Base-by-base conservation (phyloP, 2,113 vertebrate species). In the Himantopus leucocephalus region DNA sequence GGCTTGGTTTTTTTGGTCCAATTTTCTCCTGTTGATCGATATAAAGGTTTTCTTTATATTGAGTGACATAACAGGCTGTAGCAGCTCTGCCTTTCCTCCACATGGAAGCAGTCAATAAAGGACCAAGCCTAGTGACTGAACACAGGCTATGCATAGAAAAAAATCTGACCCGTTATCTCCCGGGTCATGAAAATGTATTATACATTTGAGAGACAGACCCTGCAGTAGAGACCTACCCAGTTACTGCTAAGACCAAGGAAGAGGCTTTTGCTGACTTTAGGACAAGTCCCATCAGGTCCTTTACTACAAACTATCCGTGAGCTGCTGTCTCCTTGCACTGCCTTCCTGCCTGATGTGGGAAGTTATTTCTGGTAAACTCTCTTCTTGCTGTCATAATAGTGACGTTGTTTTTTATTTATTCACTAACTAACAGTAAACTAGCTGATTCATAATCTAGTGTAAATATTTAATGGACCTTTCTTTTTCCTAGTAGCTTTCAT, bases 391-490 rank as follows among this genome's bases (percentile, higher is more conserved):
- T 43, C 85, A 14, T 20, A 68, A 48, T 3, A 93, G 53, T 52
- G 43, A 82, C 39, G 63, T 14, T 80, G n/a, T 5, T 72, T 68
- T 76, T 93, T 56, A 87, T 74, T 94, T 93, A 71, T 86, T 95
- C 79, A 35, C 75, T 76, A 93, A 60, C 56, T 48, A 90, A 74
- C 74, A 83, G 63, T 66, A 80, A 94, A 90, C 22, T 66, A 94
- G 53, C n/a, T 90, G 88, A 85, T 90, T 71, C 71, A 88, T 55
- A 73, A 74, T 53, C 67, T 47, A 70, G 17, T 50, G 37, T 88
- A 88, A 93, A 90, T 94, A 93, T 90, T 93, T 95, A 62, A 90
- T 39, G 39, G 73, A 60, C 35, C 30, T 72, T 78, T 85, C 47
- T 62, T 91, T 78, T 85, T 87, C 64, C 70, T 85, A 89, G 64